These are phyloP conservation scores for Petrophora chlorosata DNA, from an alignment of 2,888 invertebrate species.

Conservation along the genomic window DNA sequence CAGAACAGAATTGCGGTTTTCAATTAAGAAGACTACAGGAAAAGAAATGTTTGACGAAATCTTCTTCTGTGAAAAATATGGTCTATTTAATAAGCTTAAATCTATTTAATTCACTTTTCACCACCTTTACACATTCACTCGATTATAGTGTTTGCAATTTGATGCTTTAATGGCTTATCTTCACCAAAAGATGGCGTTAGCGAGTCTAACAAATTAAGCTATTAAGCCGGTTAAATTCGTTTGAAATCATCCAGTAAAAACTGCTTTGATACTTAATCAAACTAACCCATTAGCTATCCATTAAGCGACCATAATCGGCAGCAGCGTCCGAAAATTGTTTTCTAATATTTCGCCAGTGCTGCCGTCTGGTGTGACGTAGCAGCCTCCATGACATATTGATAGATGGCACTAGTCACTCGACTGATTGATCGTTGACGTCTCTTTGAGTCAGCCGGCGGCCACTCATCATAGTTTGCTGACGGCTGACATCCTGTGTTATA, in stretches of 20 bases:
- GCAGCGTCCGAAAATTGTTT: constrained; percentile 69
- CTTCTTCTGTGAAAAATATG: too few relatives aligned
- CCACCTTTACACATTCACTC: too few relatives aligned
- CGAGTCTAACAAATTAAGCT: too few relatives aligned
- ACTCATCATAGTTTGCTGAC: constrained; percentile 28
- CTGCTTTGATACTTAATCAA: constrained; percentile 7
- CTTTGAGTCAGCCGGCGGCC: constrained; percentile 49
- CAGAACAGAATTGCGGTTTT: too few relatives aligned
- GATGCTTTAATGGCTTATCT: too few relatives aligned
- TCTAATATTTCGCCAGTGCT: constrained; percentile 72
- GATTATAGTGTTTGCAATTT: too few relatives aligned
- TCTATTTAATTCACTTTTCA: too few relatives aligned
- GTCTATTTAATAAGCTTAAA: too few relatives aligned
- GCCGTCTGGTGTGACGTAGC: constrained; percentile 73
- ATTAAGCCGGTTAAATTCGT: too few relatives aligned
- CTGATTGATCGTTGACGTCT: constrained; percentile 79
- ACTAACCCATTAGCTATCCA: constrained; percentile 19
- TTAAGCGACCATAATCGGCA: constrained; percentile 37
- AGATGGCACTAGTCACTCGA: constrained; percentile 73
- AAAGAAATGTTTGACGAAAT: too few relatives aligned
- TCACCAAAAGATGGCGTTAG: neutral
- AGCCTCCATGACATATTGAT: constrained; percentile 73
- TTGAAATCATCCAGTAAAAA: too few relatives aligned
- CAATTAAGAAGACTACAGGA: too few relatives aligned
- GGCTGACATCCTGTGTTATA: constrained; percentile 44